A percentile compares a stretch with the other conserved stretches of the same genome.
These are phyloP conservation scores for Papilio polytes DNA, from an alignment of 1,140 invertebrate species.

Conservation along the genomic window DNA sequence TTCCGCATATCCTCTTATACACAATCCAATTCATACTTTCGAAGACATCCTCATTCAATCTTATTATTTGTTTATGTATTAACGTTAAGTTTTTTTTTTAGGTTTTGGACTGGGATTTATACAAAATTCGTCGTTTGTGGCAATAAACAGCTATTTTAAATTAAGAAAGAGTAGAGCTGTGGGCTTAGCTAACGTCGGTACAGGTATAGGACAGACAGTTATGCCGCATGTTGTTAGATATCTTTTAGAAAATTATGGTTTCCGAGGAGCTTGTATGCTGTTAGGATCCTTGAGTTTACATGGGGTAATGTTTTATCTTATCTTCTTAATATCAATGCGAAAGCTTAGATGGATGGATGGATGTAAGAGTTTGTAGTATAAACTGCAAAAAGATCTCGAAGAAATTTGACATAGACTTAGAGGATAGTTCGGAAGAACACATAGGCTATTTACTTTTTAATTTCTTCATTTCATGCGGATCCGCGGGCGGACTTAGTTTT, in stretches of 20 bases:
- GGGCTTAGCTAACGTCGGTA: slow-evolving; percentile 88
- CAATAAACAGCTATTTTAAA: slow-evolving; percentile 89
- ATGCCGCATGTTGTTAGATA: slow-evolving; percentile 88
- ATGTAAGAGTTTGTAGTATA: too few relatives aligned
- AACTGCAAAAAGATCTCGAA: too few relatives aligned
- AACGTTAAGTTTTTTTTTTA: slow-evolving; percentile 67
- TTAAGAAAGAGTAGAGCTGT: slow-evolving; percentile 87
- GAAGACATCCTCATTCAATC: too few relatives aligned
- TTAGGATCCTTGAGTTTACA: slow-evolving; percentile 86
- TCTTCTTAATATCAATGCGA: too few relatives aligned
- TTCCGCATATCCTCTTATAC: too few relatives aligned
- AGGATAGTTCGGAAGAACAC: too few relatives aligned
- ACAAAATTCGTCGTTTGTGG: slow-evolving; percentile 88
- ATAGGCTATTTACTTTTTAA: too few relatives aligned
- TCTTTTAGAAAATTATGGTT: slow-evolving; percentile 85
- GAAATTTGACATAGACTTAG: too few relatives aligned
- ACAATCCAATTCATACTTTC: too few relatives aligned
- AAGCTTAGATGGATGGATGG: too few relatives aligned
- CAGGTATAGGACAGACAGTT: slow-evolving; percentile 89
- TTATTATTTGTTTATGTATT: not conserved
- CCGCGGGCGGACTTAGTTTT: not conserved
- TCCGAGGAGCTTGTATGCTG: slow-evolving; percentile 85
- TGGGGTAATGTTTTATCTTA: slow-evolving; percentile 76
- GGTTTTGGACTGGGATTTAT: slow-evolving; percentile 87
- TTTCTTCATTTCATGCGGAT: too few relatives aligned